Evolutionary conservation across 2,797 vertebrate species (phyloP), one percentile per base, ranked within the genome.

Genomic region (Bovichtus variegatus): DNA sequence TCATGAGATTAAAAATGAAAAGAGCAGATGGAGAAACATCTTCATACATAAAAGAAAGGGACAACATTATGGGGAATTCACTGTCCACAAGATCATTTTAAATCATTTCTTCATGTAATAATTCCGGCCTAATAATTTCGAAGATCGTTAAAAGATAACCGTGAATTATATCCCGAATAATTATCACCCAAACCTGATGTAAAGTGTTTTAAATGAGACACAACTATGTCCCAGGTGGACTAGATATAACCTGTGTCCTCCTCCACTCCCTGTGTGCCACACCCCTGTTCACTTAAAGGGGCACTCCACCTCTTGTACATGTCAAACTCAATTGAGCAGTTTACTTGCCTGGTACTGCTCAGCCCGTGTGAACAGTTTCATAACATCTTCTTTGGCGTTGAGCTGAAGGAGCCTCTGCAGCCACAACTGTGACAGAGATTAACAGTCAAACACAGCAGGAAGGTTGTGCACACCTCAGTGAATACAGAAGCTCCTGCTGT

Each of bases 1-100:
- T 67, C 50, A 50, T 29, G 18, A 44, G 49, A 41, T 40, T 40
- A n/a, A 60, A 49, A 62, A 74, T 68, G 21, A 50, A 68, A 49
- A 49, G 46, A 68, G 54, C 58, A 79, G 25, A 62, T 59, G 61
- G 63, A 51, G 25, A 38, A 47, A 19, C 40, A 31, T 21, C 8
- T n/a, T 31, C 31, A 62, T 25, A 31, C 3, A 55, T 34, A 40
- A 29, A 40, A 41, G 12, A n/a, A 18, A 47, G n/a, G 9, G 44
- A 31, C 9, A 18, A 29, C 40, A 21, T 50, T 18, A 38, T 23
- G 21, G 10, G 11, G n/a, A 46, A 53, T 60, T 16, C 23, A 49
- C 55, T 18, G 29, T 57, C 55, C 27, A n/a, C n/a, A n/a, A n/a
- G n/a, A 15, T 15, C 29, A 19, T 29, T 43, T 34, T 43, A 40